Percentiles rank a stretch among this genome's conserved stretches.
Evolutionary conservation across 2,113 vertebrate genomes (phyloP).

Genomic region (Eurystomus gularis): DNA sequence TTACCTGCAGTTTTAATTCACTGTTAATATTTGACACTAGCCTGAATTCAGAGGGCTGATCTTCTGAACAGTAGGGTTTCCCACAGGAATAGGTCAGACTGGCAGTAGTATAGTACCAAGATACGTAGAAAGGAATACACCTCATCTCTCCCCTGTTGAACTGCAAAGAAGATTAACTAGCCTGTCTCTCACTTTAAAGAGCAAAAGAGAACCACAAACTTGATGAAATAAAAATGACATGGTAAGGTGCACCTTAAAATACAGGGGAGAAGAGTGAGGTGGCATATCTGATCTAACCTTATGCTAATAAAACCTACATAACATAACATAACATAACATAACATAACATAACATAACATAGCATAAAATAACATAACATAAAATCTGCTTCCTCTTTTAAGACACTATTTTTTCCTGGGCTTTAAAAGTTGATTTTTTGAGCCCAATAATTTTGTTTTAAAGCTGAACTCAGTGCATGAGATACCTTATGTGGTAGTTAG

Average conservation of each 20-base stretch:
- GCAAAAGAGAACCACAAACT: not conserved
- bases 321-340: too few species aligned
- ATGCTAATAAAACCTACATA: not conserved
- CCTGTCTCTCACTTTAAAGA: conserved; percentile 29
- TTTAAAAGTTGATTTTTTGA: not conserved
- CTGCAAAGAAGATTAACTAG: conserved; percentile 40
- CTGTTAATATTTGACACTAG: conserved; percentile 78
- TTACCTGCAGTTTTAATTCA: conserved; percentile 84
- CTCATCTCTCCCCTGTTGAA: not conserved
- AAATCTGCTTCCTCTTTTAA: not conserved
- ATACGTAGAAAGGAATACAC: not conserved
- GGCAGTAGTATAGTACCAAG: not conserved
- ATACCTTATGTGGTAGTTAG: not conserved
- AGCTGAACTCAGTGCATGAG: not conserved
- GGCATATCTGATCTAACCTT: not conserved
- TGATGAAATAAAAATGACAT: not conserved
- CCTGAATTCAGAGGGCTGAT: conserved; percentile 56
- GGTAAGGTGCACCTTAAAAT: not conserved
- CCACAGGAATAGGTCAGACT: conserved; percentile 6
- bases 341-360: too few species aligned
- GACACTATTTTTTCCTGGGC: not conserved
- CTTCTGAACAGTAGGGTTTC: conserved; percentile 36
- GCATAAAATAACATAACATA: not conserved
- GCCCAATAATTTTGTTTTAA: not conserved
- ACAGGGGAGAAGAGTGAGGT: not conserved